A percentile compares a stretch with the other conserved stretches of the same genome.
Evolutionary conservation across 2,888 invertebrate species (phyloP).

Genomic region (Horisme vitalbata): DNA sequence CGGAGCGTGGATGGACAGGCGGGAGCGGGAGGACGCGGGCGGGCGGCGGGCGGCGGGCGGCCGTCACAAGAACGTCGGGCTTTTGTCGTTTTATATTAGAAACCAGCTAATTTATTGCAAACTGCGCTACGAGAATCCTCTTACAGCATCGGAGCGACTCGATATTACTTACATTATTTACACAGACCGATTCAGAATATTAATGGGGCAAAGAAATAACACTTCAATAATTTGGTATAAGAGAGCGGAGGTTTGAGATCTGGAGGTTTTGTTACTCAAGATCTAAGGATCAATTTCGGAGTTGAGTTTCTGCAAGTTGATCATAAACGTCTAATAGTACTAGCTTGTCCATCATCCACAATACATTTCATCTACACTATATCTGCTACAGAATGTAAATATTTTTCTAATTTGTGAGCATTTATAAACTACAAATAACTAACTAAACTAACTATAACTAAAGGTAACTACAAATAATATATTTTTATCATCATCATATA

Average conservation of each 20-base stretch:
- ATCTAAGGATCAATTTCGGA: too few relatives aligned
- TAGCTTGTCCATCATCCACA: too few relatives aligned
- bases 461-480: too few relatives aligned
- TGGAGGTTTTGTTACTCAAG: not conserved
- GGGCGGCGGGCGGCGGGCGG: conserved; percentile 38
- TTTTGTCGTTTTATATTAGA: conserved; percentile 83
- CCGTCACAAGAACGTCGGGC: conserved; percentile 58
- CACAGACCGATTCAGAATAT: conserved; percentile 33
- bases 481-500: too few relatives aligned
- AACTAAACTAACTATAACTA: too few relatives aligned
- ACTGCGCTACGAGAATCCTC: conserved; percentile 69
- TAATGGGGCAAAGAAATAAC: conserved; percentile 19
- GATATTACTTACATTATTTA: conserved; percentile 49
- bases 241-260: not conserved
- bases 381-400: too few relatives aligned
- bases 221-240: conserved; percentile 11
- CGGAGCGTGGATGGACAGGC: conserved; percentile 77
- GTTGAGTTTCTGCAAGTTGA: too few relatives aligned
- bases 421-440: too few relatives aligned
- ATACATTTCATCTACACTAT: too few relatives aligned
- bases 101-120: conserved; percentile 80
- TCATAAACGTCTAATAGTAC: too few relatives aligned
- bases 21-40: too few relatives aligned
- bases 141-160: conserved; percentile 52
- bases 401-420: too few relatives aligned